Base-by-base conservation (phyloP, 1,140 invertebrate genomes). In the Drosophila sturtevanti region DNA sequence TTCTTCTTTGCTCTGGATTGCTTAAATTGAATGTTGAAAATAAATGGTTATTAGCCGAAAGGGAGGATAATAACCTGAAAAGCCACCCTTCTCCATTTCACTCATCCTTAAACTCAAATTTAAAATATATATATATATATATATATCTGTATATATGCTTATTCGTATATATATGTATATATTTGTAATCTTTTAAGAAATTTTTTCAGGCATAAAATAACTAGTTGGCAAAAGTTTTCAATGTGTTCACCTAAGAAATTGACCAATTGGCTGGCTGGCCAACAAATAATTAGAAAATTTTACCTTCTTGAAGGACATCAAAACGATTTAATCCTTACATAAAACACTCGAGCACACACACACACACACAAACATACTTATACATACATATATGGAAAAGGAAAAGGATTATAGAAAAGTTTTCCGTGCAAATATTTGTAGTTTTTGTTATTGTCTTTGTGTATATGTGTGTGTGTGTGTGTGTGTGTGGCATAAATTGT, bases 201-300 rank as follows among this genome's bases (percentile, higher is more conserved):
- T 31, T 55, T 55, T 55, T 55, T 34, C 52, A 55, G n/a, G 16
- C 31, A 14, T 44, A 63, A 34, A 55, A 66, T 79, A 31, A 31
- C 27, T 31, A 74, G 61, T 84, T 80, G 77, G 16, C 62, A 77
- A 31, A 31, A 76, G 72, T 65, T 79, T 86, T 82, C 82, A 48
- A 48, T 48, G 41, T 48, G 41, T 87, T 79, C 72, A 48, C 41
- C 18, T 89, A 79, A 79, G 84, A 87, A 87, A 87, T 87, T 87
- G 84, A 87, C 84, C 82, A 89, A 87, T 87, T 87, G 82, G 77
- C 82, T 89, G 72, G 72, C 82, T 84, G 72, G 72, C 72, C 75
- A 75, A 62, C 72, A 75, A 75, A 75, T 75, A 75, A 75, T 75
- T 75, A 75, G 75, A 75, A 31, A 76, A 86, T 69, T 56, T 56